Evolutionary conservation across 2,113 vertebrate genomes (phyloP), one percentile per base, ranked within the genome.

Genomic region (Vanacampus margaritifer): DNA sequence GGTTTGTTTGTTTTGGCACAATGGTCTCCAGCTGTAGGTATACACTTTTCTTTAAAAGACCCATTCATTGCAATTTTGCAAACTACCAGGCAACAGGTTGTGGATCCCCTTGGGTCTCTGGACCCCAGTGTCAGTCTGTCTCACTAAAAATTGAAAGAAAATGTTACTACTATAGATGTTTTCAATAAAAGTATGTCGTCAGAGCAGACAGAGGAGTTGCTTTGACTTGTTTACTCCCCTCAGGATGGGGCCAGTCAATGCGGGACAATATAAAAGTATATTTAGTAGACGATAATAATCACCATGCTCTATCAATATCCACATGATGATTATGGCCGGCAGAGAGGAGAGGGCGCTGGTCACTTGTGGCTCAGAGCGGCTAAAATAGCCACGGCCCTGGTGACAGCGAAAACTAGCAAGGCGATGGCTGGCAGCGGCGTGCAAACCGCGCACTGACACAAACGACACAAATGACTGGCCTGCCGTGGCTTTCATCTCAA

Each of bases 391-490:
- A 13, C 36, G 61, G 75, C 74, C 23, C 77, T 65, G 75, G 79
- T 79, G 74, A 65, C 48, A 32, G 48, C 69, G 81, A 84, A 82
- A 84, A 82, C 78, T 8, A 86, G 87, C 71, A 78, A 82, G 85
- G 80, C 64, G 58, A 67, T 58, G 77, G 78, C 82, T 89, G 91
- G 86, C 85, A 76, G 62, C 50, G 51, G 19, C 60, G 79, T 72
- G 69, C 64, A 79, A 89, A 89, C 91, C 91, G 72, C 88, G 74
- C 69, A 64, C 64, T 83, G 83, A 90, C 89, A 89, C 77, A 91
- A 91, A 87, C 83, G 81, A 86, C 77, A 89, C 77, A 91, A 91
- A 87, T 84, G 81, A 86, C 78, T 84, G 82, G 78, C 78, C 83
- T 76, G 5, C 26, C 13, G 41, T 62, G 80, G 61, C 82, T 91